Conservation (phyloP, 2,113 vertebrate genomes). For the Apteryx mantelli region DNA sequence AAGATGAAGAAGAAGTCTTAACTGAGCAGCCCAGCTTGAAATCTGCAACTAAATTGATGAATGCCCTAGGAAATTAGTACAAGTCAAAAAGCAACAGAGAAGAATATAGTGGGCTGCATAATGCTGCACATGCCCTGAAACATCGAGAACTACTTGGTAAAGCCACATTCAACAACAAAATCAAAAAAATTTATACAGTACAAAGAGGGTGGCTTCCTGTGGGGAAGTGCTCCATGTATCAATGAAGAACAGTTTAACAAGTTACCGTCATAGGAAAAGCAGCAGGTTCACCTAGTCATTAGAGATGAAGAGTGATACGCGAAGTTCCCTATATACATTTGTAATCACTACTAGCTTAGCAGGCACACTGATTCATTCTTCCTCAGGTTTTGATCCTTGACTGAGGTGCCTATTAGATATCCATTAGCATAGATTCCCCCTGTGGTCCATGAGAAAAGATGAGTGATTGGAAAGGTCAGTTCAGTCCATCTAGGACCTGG, state of each 20-base stretch:
- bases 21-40: background rate
- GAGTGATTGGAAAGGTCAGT: background rate
- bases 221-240: fast-evolving
- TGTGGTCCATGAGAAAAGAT: background rate
- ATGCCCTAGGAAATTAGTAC: background rate
- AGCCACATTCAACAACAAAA: background rate
- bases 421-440: background rate
- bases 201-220: background rate
- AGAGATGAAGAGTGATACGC: background rate
- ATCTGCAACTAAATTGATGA: constrained; percentile 10
- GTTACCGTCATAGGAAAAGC: background rate
- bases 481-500: background rate
- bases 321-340: background rate
- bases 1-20: background rate
- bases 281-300: background rate
- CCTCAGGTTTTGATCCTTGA: background rate
- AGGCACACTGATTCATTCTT: background rate
- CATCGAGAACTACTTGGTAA: background rate
- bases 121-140: background rate
- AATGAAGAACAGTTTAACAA: background rate
- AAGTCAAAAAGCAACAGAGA: background rate
- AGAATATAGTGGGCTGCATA: background rate
- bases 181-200: background rate
- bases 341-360: background rate
- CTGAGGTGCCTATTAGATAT: background rate